Evolutionary conservation across 2,797 vertebrate genomes (phyloP).

Genomic region (Fratercula arctica): DNA sequence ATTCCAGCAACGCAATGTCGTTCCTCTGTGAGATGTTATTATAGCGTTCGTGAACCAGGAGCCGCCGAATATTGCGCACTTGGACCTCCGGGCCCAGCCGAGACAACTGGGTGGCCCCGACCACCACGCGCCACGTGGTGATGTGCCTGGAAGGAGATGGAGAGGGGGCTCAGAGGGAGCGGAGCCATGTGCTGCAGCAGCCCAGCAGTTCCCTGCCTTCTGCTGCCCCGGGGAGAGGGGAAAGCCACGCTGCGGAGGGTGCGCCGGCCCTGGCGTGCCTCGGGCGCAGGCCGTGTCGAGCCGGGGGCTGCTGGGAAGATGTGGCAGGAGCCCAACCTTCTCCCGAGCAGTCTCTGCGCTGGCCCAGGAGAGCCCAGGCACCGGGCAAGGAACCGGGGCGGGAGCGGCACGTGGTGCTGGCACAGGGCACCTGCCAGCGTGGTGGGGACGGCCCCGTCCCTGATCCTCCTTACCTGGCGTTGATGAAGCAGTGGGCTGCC

Average conservation of each 20-base stretch:
- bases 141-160: background rate
- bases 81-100: background rate
- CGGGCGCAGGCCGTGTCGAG: accelerated
- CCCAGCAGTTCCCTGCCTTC: background rate
- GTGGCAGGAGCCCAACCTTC: background rate
- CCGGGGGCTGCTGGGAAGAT: background rate
- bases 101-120: background rate
- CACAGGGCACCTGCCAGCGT: background rate
- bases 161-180: background rate
- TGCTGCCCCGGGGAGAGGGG: background rate
- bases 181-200: background rate
- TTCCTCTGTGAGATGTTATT: background rate
- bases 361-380: background rate
- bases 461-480: background rate
- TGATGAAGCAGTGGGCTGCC: slow-evolving; percentile 55
- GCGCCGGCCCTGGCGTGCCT: background rate
- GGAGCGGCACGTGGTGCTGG: background rate
- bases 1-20: background rate
- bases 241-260: background rate
- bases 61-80: background rate
- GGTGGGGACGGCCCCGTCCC: background rate
- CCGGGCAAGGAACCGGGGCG: accelerated
- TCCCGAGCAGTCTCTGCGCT: background rate
- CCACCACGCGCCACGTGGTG: accelerated
- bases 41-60: background rate